Base-by-base conservation (phyloP, 2,888 invertebrate genomes). In the Scaptomyza parva region DNA sequence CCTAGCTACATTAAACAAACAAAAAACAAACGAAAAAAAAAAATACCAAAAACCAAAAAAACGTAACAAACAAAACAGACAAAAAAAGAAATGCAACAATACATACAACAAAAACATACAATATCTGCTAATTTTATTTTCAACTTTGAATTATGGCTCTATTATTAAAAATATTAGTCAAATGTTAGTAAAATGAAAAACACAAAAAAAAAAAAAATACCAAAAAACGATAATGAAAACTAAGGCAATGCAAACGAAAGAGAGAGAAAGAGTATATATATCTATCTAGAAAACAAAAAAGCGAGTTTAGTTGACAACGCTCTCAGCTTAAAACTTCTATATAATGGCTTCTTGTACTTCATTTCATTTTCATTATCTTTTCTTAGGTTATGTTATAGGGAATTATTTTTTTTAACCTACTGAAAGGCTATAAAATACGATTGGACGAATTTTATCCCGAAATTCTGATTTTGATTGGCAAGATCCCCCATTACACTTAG, bases 41-140 rank as follows among this genome's bases (percentile, higher is more conserved):
- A 64, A 41, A 70, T 50, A 69, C 51, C 24, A 14, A 66, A 64
- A 70, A 51, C 39, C 11, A 72, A 77, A 70, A 58, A 33, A 30
- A 24, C 22, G 39, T 61, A 65, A 62, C 44, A 62, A 57, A 63
- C 58, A 60, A 70, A 70, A 84, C 59, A 68, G 33, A 69, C 64
- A 75, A 58, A 39, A n/a, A n/a, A n/a, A n/a, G n/a, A n/a, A 58
- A 62, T 35, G 50, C 41, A 70, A 68, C 63, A 62, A 68, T 66
- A 69, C 68, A 82, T 67, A 75, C 69, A 28, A n/a, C n/a, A n/a
- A n/a, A 62, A 73, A 72, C 79, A 83, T 73, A 78, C 78, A 80
- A 76, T 83, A 83, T 77, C 79, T 85, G 69, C 76, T 79, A 77
- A 85, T 85, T 79, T 85, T 79, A 75, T 82, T 82, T 82, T 82